Percentiles rank a stretch among this genome's conserved stretches.
Conservation (phyloP, 2,888 invertebrate species). For the Cataglyphis albicans region DNA sequence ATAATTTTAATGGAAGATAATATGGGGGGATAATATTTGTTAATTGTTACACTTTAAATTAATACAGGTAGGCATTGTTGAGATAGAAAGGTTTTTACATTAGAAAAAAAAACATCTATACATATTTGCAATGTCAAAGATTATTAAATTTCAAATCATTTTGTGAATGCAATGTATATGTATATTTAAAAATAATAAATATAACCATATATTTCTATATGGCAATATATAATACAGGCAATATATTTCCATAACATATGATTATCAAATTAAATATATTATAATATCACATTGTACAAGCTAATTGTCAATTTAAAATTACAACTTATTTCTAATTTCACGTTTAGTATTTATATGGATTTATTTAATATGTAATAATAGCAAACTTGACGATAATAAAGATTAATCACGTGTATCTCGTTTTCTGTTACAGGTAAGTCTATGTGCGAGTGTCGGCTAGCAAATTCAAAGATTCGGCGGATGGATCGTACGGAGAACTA, state of each 20-base stretch:
- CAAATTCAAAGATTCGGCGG: slow-evolving; percentile 60
- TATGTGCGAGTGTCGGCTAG: slow-evolving; percentile 13
- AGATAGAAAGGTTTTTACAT: background rate
- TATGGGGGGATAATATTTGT: background rate
- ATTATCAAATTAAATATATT: background rate
- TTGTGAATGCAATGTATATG: background rate
- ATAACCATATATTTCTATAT: background rate
- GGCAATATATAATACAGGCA: background rate
- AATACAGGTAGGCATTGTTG: background rate
- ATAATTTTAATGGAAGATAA: background rate
- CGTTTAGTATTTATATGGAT: background rate
- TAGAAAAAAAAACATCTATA: background rate
- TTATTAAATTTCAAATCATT: background rate
- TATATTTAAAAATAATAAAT: background rate
- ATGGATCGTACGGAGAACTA: slow-evolving; percentile 70
- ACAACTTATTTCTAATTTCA: background rate
- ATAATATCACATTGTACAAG: background rate
- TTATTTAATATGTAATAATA: slow-evolving; percentile 5
- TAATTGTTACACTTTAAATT: background rate
- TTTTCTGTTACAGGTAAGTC: slow-evolving; percentile 82
- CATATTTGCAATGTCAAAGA: background rate
- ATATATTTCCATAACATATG: background rate
- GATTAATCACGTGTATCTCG: slow-evolving; percentile 66
- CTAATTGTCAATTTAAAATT: slow-evolving; percentile 26
- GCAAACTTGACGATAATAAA: background rate